Evolutionary conservation across 2,113 vertebrate genomes (phyloP), one percentile per base, ranked within the genome.

Genomic region (Neoarius graeffei): DNA sequence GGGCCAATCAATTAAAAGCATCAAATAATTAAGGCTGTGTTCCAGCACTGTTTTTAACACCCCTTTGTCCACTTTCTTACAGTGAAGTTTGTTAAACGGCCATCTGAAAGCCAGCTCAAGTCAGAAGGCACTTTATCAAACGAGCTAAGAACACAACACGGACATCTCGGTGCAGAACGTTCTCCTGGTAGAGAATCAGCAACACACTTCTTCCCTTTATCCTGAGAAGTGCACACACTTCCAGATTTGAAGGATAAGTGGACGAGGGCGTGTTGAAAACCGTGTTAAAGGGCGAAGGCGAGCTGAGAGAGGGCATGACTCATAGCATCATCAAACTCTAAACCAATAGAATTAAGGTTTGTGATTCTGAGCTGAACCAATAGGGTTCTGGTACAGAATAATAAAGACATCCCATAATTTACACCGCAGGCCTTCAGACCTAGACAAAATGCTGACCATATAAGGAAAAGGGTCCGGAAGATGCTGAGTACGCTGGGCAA

Each of bases 1-100:
- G 85, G 77, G 76, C 60, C 76, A 81, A 67, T 86, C 27, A 30
- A 56, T 66, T 25, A 66, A 62, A 62, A 35, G 48, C 48, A 69
- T 54, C 8, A 30, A 30, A 77, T 76, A 77, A 52, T 10, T 19
- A 4, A 42, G 69, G 35, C 30, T 52, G 42, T 76, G 73, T 50
- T 48, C 8, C 73, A 25, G 4, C 17, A 23, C 19, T 25, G 80
- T 60, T 82, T 82, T 23, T 82, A 60, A 76, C 42, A 50, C 42
- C 2, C 10, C 19, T 76, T 50, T 25, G 73, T 76, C 42, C 73
- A 50, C 27, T 1, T 17, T 15, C 30, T 69, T 27, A 17, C 14
- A 15, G 27, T 7, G 0, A 71, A 35, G 15, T 17, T 71, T 71
- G 27, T 30, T 71, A 35, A 30, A 35, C 27, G 7, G 4, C 25